Evolutionary conservation across 92 coral and sea anemone species (phyloP), one percentile per base, ranked within the genome.

Genomic region (Actinernus sp.): DNA sequence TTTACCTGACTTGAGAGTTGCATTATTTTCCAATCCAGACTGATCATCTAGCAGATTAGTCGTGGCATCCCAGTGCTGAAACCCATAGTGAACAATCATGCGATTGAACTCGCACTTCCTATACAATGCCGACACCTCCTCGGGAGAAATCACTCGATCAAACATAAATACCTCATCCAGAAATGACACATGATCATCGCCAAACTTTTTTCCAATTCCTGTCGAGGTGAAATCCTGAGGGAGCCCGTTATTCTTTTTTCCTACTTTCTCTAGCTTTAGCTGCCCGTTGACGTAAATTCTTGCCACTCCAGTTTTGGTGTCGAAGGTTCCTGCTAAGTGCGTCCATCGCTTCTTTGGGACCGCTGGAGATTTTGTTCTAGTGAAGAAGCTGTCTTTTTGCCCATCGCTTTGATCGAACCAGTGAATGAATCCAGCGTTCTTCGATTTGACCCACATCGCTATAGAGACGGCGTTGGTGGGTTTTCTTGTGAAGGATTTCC

Each of bases 401-500:
- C 70, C 58, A 32, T 70, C 71, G 46, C 58, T 64, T 37, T 74
- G 85, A 58, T 89, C 97, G 67, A 95, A 95, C 99, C 99, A 95
- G 7, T 89, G 88, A 50, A 95, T 88, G 36, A 64, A 86, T 4
- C 93, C 99, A 28, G 96, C 78, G 40, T 55, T 92, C 49, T 82
- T 88, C 27, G 99, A 91, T 59, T 89, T 92, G 25, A 95, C 92
- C 99, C 99, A 95, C 99, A 95, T 91, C 25, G 99, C 92, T 49
- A 95, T 82, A 8, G 99, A 79, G 56, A 89, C 93, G 8, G 94
- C 96, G 46, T 95, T 83, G 13, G 92, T 87, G 12, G 99, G 97
- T 59, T 91, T 88, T 21, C 81, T 74, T 16, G 68, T 76, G 58
- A 91, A 87, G 41, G 71, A 55, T 8, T 54, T 74, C 1, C 85